Percentiles rank a stretch among this genome's conserved stretches.
phyloP scores from a whole-genome alignment of 2,113 vertebrate species.

The Collichthys lucidus region DNA sequence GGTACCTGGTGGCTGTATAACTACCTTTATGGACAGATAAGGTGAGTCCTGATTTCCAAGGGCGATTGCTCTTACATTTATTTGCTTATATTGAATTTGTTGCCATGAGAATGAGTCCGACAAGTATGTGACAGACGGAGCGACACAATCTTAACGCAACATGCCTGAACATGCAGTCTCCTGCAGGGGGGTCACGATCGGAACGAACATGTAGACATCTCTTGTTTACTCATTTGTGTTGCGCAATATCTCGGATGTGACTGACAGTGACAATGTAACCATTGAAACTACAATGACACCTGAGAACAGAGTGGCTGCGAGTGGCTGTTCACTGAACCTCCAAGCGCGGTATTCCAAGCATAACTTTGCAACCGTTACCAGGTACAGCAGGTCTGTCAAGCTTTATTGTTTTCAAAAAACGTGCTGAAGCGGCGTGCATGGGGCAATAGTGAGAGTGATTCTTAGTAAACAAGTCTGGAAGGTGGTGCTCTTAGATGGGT shows the following conservation, averaged over 20 bases:
- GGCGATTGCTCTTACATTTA: neutral
- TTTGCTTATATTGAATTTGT: constrained; percentile 34
- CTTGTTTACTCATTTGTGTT: constrained; percentile 35
- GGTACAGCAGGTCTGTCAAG: neutral
- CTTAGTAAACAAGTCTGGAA: neutral
- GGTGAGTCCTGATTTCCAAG: neutral
- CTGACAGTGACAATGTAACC: neutral
- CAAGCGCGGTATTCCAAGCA: neutral
- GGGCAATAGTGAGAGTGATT: neutral
- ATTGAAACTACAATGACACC: constrained; percentile 3
- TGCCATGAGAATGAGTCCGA: constrained; percentile 21
- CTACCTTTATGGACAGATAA: neutral
- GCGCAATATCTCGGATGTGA: constrained; percentile 2
- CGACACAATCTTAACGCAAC: constrained; percentile 46
- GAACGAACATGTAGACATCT: constrained; percentile 2
- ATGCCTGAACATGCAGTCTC: constrained; percentile 58
- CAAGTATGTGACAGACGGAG: constrained; percentile 19
- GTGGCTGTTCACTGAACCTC: neutral
- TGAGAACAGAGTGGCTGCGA: neutral
- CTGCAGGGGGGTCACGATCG: constrained; percentile 4
- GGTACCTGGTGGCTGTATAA: constrained; percentile 1
- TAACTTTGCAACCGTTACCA: neutral
- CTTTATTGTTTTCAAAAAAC: neutral
- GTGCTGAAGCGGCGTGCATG: neutral
- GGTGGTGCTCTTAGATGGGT: neutral